A percentile compares a stretch with the other conserved stretches of the same genome.
Conservation (phyloP, 2,888 invertebrate genomes). For the Epinotia ramella region DNA sequence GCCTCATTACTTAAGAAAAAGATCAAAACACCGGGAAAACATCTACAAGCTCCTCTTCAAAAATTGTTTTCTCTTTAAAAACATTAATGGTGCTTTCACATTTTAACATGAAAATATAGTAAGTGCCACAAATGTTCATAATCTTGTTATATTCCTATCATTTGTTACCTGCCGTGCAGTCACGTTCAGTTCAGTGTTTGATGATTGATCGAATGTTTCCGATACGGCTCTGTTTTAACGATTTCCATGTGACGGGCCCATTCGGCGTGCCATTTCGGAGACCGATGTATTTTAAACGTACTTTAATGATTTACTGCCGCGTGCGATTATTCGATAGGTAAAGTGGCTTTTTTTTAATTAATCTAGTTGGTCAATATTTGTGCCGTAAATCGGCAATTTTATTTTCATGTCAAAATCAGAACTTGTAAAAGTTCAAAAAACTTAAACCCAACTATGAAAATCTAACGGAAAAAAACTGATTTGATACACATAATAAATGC, state of each 20-base stretch:
- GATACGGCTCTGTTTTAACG: conserved; percentile 14
- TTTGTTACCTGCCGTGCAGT: conserved; percentile 37
- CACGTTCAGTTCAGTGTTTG: conserved; percentile 2
- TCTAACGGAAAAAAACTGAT: no score
- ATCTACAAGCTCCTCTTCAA: not conserved
- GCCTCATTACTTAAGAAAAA: not conserved
- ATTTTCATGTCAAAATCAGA: no score
- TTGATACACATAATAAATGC: no score
- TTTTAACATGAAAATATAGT: not conserved
- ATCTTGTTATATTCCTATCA: conserved; percentile 17
- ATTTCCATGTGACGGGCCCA: conserved; percentile 13
- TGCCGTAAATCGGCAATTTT: no score
- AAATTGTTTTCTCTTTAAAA: no score
- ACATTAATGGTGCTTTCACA: not conserved
- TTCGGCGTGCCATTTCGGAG: conserved; percentile 4
- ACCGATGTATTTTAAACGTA: not conserved
- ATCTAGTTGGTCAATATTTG: not conserved
- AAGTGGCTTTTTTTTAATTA: not conserved
- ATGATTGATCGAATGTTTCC: conserved; percentile 36
- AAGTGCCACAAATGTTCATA: not conserved
- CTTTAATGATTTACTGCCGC: conserved; percentile 1
- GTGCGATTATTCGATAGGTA: not conserved
- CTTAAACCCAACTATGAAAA: no score
- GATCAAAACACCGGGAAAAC: not conserved
- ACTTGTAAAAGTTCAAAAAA: no score